A percentile compares a stretch with the other conserved stretches of the same genome.
These are phyloP conservation scores for Neocrepidodera transversa DNA, from an alignment of 2,888 invertebrate genomes.

Conservation along the genomic window DNA sequence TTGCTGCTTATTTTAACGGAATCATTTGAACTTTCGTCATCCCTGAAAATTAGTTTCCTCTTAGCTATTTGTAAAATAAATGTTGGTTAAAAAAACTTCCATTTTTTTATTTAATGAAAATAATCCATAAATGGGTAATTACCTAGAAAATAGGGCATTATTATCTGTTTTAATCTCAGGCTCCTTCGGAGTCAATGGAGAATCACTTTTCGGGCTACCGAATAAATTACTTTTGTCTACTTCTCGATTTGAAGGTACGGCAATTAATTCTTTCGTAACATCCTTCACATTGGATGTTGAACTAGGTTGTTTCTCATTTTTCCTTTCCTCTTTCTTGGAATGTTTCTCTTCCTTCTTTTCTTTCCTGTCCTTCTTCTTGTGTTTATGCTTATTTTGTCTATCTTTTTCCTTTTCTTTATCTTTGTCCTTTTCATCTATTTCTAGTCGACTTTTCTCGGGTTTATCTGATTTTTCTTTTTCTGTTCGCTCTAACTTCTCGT, in stretches of 20 bases:
- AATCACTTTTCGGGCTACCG: conserved; percentile 44
- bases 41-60: conserved; percentile 32
- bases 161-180: conserved; percentile 39
- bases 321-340: conserved; percentile 46
- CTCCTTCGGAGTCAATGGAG: conserved; percentile 39
- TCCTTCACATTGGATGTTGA: conserved; percentile 27
- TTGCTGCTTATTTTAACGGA: conserved; percentile 50
- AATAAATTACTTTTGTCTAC: conserved; percentile 47
- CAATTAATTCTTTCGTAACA: conserved; percentile 24
- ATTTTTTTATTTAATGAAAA: not conserved
- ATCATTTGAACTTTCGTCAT: conserved; percentile 54
- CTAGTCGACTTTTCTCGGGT: conserved; percentile 52
- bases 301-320: conserved; percentile 35
- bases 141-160: conserved; percentile 15
- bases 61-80: too few species aligned
- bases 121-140: not conserved
- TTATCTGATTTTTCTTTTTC: conserved; percentile 49
- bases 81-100: not conserved
- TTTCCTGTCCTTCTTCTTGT: conserved; percentile 62
- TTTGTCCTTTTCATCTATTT: conserved; percentile 41
- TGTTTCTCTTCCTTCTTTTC: conserved; percentile 68
- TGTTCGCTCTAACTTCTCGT: conserved; percentile 44
- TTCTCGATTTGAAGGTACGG: conserved; percentile 15
- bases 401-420: conserved; percentile 33
- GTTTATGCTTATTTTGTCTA: conserved; percentile 62